These are phyloP conservation scores for Urophycis tenuis DNA, from an alignment of 2,797 vertebrate genomes.

Conservation along the genomic window DNA sequence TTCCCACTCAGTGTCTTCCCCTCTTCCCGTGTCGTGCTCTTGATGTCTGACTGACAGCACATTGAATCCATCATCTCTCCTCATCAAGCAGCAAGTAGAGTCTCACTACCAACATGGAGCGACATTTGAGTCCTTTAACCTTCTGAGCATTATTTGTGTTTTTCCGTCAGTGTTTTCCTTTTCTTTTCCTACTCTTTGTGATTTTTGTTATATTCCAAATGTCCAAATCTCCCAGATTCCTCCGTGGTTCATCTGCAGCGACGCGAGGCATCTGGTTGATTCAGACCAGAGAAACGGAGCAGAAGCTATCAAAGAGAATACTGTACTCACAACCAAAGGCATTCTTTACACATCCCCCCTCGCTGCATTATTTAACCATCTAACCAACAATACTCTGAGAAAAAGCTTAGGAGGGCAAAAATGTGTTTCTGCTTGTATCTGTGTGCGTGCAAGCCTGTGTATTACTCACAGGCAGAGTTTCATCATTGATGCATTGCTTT, in stretches of 20 bases:
- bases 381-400: conserved; percentile 54
- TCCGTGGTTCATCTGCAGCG: background rate
- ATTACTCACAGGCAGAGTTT: conserved; percentile 16
- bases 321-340: conserved; percentile 52
- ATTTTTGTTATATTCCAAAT: background rate
- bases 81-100: conserved; percentile 7
- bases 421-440: conserved; percentile 25
- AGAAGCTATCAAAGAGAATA: conserved; percentile 67
- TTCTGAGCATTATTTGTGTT: background rate
- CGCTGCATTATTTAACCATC: conserved; percentile 62
- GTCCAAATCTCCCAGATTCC: background rate
- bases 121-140: background rate
- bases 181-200: background rate
- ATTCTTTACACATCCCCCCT: conserved; percentile 56
- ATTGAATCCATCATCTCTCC: background rate
- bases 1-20: background rate
- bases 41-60: background rate
- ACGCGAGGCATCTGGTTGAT: background rate
- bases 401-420: conserved; percentile 36
- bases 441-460: background rate
- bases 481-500: conserved; percentile 28
- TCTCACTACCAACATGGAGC: background rate
- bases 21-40: background rate
- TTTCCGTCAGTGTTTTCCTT: background rate
- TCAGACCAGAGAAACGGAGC: conserved; percentile 11